Evolutionary conservation across 2,113 vertebrate genomes (phyloP).

Genomic region (Lampris incognitus): DNA sequence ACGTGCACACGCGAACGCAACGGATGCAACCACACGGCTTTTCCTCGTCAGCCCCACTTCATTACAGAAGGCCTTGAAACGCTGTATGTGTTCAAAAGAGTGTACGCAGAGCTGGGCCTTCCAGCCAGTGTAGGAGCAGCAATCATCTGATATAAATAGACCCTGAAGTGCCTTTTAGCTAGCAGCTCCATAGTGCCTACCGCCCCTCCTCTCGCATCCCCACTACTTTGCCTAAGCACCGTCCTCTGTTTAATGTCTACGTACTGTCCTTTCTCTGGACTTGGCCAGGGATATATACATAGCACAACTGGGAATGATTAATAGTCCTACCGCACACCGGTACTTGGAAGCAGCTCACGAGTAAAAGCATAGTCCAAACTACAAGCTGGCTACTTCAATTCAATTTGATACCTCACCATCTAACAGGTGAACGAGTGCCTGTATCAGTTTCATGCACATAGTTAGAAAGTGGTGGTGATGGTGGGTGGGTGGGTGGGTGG

Average conservation of each 20-base stretch:
- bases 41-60: conserved; percentile 21
- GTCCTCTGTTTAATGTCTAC: conserved; percentile 43
- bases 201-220: conserved; percentile 2
- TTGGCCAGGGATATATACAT: conserved; percentile 49
- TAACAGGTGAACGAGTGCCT: not conserved
- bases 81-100: conserved; percentile 36
- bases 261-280: conserved; percentile 52
- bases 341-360: not conserved
- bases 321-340: conserved; percentile 24
- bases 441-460: not conserved
- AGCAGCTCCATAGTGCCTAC: conserved; percentile 21
- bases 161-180: conserved; percentile 64
- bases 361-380: not conserved
- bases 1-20: not conserved
- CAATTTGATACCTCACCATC: not conserved
- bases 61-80: conserved; percentile 37
- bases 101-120: conserved; percentile 50
- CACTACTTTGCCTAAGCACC: conserved; percentile 15
- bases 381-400: not conserved
- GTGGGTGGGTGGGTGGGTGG: not conserved
- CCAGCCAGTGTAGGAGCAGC: conserved; percentile 64
- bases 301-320: conserved; percentile 31
- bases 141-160: conserved; percentile 73
- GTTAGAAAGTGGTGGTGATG: not conserved
- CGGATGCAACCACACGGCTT: not conserved